Evolutionary conservation across 2,888 invertebrate genomes (phyloP), one percentile per base, ranked within the genome.

Genomic region (Meiosimyza decipiens): DNA sequence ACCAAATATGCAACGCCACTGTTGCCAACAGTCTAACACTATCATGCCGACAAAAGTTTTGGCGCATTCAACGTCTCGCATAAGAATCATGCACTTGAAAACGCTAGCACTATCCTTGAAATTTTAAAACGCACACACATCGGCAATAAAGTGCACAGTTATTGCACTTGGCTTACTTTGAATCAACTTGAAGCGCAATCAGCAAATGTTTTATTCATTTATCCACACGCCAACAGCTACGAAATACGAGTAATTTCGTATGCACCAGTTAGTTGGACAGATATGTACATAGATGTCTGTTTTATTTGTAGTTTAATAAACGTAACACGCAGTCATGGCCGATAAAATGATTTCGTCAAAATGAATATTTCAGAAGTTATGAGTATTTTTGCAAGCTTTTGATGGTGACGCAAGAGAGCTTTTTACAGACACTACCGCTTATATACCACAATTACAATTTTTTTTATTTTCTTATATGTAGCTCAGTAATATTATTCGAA

Each of bases 101-200:
- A 68, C 22, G 57, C 67, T 62, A 51, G 40, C 16, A 18, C 68
- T 67, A 60, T 75, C 75, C 75, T 75, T 75, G 75, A 65, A 47
- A 73, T 64, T 54, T 60, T 71, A 59, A 54, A 57, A 70, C 66
- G 62, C 51, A 72, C 65, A 70, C 49, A 49, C 63, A 65, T 15
- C 18, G 51, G 40, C 40, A 28, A 55, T 52, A 54, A 22, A 47
- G 51, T 66, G 60, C 60, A 70, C 71, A 74, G 63, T 52, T 66
- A 73, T 73, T 71, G 71, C 68, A 73, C 71, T 74, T 75, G 74
- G 69, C 66, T 74, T 66, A 66, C 70, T 73, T 71, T 54, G 16
- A 54, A 40, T 50, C 64, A 50, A 50, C 64, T 22, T 50, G 64
- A 51, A 15, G 22, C 59, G 15, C 59, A 64, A 40, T 64, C 51